Evolutionary conservation across 1,140 invertebrate species (phyloP).

Genomic region (Patella vulgata): DNA sequence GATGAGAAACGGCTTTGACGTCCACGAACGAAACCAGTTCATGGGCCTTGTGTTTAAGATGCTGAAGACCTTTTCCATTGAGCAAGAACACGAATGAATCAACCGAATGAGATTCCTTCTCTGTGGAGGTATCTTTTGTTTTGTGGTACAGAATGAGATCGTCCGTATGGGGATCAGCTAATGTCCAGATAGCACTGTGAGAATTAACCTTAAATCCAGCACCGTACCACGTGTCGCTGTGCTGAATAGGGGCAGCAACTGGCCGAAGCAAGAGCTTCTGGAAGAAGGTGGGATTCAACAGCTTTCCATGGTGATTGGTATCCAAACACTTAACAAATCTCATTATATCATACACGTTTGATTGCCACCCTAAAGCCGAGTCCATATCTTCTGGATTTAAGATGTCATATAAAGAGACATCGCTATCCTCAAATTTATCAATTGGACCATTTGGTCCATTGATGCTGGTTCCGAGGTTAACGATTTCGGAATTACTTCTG

Average conservation of each 20-base stretch:
- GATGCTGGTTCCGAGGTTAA: neutral
- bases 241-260: constrained; percentile 22
- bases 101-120: neutral
- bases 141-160: constrained; percentile 53
- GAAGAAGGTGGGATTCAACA: constrained; percentile 40
- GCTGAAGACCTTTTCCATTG: constrained; percentile 37
- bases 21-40: constrained; percentile 30
- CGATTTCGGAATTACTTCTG: neutral
- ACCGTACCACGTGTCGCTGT: constrained; percentile 38
- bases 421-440: neutral
- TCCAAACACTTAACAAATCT: constrained; percentile 49
- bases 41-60: constrained; percentile 38
- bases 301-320: constrained; percentile 1
- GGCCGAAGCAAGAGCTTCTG: constrained; percentile 33
- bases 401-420: constrained; percentile 31
- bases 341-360: constrained; percentile 56
- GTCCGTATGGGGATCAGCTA: constrained; percentile 45
- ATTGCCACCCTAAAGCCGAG: constrained; percentile 57
- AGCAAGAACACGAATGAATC: constrained; percentile 50
- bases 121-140: constrained; percentile 15
- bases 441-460: neutral
- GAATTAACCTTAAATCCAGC: constrained; percentile 47
- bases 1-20: constrained; percentile 15
- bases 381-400: constrained; percentile 42
- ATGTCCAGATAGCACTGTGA: constrained; percentile 49